Conservation (phyloP, 2,797 vertebrate genomes). For the Acanthurus lineatus region DNA sequence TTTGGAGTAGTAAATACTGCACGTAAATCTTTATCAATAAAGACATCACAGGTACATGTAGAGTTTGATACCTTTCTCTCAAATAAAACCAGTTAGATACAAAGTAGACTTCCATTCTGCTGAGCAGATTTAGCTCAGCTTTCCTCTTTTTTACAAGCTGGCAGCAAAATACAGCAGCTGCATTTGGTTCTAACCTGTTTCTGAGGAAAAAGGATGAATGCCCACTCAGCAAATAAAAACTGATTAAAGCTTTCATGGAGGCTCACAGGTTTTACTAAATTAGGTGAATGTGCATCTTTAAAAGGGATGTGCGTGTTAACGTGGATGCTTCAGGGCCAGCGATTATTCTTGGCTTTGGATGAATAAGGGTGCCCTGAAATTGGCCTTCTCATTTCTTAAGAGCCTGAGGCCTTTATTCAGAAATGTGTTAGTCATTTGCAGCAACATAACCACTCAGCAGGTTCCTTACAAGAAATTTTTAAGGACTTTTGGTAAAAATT, state of each 20-base stretch:
- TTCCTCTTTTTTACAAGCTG: slow-evolving; percentile 19
- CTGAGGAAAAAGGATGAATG: slow-evolving; percentile 30
- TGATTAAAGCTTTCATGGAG: slow-evolving; percentile 36
- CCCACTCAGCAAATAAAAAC: slow-evolving; percentile 33
- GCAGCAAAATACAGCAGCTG: neutral
- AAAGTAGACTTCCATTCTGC: slow-evolving; percentile 12
- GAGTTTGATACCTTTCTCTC: slow-evolving; percentile 3
- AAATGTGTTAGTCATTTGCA: slow-evolving; percentile 18
- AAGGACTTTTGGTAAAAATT: neutral
- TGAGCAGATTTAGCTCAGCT: slow-evolving; percentile 33
- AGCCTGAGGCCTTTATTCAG: slow-evolving; percentile 20
- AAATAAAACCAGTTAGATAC: neutral
- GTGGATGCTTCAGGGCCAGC: slow-evolving; percentile 1
- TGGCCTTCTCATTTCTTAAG: slow-evolving; percentile 21
- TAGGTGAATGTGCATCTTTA: slow-evolving; percentile 34
- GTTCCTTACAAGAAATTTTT: neutral
- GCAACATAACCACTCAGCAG: neutral
- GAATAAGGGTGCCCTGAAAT: slow-evolving; percentile 18
- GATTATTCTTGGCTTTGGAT: slow-evolving; percentile 40
- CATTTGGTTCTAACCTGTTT: slow-evolving; percentile 34
- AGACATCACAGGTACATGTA: neutral
- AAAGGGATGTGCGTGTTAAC: slow-evolving; percentile 22
- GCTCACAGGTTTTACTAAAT: slow-evolving; percentile 4
- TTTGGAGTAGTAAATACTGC: neutral
- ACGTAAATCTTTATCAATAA: neutral